phyloP scores from a whole-genome alignment of 1,140 invertebrate species.

The Drosophila nigromelanica region DNA sequence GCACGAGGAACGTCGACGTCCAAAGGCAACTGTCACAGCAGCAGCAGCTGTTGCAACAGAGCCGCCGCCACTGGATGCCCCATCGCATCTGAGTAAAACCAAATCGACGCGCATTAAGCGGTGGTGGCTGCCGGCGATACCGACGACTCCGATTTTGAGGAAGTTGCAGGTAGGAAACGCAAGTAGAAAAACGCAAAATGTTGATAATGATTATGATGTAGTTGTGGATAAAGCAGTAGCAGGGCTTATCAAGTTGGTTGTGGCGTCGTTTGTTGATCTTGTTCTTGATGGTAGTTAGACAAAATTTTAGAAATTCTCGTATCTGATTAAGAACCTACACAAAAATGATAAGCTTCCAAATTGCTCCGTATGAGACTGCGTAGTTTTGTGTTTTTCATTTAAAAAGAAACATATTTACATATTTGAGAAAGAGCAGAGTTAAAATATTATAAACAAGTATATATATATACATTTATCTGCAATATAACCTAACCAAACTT shows the following conservation, averaged over 20 bases:
- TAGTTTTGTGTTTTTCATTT: constrained; percentile 60
- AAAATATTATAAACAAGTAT: constrained; percentile 6
- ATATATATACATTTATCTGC: constrained; percentile 15
- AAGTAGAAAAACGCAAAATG: constrained; percentile 62
- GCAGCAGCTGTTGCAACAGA: constrained; percentile 12
- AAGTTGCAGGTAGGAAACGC: constrained; percentile 86
- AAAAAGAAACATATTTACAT: constrained; percentile 38
- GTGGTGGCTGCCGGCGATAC: constrained; percentile 83
- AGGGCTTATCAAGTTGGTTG: constrained; percentile 62
- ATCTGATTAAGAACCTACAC: constrained; percentile 54
- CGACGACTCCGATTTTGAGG: constrained; percentile 88
- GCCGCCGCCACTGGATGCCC: constrained; percentile 52
- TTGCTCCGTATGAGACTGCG: constrained; percentile 80
- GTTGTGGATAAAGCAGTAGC: constrained; percentile 17
- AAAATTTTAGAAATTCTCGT: constrained; percentile 44
- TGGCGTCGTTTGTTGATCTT: constrained; percentile 48
- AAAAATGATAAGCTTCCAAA: constrained; percentile 72
- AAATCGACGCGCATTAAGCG: constrained; percentile 77
- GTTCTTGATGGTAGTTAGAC: constrained; percentile 57
- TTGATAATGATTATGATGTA: constrained; percentile 17
- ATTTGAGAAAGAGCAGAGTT: constrained; percentile 27
- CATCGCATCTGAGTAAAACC: constrained; percentile 70
- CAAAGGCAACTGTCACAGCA: constrained; percentile 33
- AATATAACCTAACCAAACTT: constrained; percentile 20
- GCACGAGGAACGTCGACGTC: constrained; percentile 29